A percentile compares a stretch with the other conserved stretches of the same genome.
Evolutionary conservation across 2,888 invertebrate genomes (phyloP).

Genomic region (Rotaria magnacalcarata): DNA sequence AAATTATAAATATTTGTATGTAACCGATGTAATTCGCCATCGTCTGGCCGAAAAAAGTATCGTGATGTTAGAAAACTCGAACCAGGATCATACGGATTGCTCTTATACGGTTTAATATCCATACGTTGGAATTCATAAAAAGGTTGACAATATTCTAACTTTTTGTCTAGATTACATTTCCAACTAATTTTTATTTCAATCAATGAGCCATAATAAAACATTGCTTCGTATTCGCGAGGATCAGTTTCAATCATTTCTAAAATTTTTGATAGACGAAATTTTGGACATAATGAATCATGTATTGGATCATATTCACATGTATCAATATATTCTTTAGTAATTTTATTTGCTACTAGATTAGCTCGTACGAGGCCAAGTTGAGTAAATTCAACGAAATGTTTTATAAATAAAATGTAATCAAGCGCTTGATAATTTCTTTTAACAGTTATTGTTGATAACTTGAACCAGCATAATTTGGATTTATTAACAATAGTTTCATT

Average conservation of each 20-base stretch:
- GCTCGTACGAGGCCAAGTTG: neutral
- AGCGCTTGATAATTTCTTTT: constrained; percentile 15
- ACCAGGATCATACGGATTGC: neutral
- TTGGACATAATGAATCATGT: neutral
- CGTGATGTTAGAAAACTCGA: neutral
- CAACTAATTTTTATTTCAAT: constrained; percentile 18
- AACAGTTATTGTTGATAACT: neutral
- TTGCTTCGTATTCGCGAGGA: neutral
- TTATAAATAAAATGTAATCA: neutral
- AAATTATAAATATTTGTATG: neutral
- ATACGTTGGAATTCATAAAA: neutral
- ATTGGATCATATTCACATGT: neutral
- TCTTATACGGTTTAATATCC: neutral
- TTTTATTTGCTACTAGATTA: neutral
- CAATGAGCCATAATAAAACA: neutral
- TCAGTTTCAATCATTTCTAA: neutral
- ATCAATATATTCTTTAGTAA: neutral
- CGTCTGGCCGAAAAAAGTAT: neutral
- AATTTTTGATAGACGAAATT: neutral
- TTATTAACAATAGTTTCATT: neutral
- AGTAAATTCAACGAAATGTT: constrained; percentile 8
- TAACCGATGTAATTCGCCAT: neutral
- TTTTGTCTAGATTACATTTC: neutral
- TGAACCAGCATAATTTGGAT: neutral
- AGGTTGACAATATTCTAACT: neutral